A percentile compares a stretch with the other conserved stretches of the same genome.
phyloP scores from a whole-genome alignment of 2,113 vertebrate species.

The Python bivittatus region DNA sequence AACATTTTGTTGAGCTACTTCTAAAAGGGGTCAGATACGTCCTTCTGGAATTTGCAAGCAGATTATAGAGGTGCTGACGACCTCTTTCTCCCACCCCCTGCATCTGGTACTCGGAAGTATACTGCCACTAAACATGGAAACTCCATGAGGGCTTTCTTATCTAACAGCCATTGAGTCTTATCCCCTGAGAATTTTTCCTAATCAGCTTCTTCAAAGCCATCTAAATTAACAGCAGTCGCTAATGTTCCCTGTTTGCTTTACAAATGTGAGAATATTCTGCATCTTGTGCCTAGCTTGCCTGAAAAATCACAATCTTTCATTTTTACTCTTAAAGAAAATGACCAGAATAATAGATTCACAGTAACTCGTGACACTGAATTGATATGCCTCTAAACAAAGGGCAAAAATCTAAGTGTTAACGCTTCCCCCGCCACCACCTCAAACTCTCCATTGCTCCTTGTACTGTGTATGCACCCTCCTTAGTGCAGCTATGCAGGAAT shows the following conservation, averaged over 20 bases:
- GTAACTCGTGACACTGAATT: neutral
- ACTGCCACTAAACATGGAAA: neutral
- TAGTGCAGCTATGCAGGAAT: constrained; percentile 75
- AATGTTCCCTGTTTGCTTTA: neutral
- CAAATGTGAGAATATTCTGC: neutral
- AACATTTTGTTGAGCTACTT: neutral
- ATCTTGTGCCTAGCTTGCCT: neutral
- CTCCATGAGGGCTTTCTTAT: neutral
- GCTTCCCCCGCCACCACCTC: neutral
- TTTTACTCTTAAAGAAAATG: neutral
- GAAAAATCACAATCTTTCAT: neutral
- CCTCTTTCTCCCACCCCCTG: neutral
- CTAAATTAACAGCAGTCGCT: neutral
- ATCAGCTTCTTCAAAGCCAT: neutral
- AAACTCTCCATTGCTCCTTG: neutral
- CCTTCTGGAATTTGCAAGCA: neutral
- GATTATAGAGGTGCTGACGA: neutral
- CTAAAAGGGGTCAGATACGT: neutral
- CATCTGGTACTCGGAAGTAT: neutral
- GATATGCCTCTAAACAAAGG: constrained; percentile 43
- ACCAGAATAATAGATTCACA: neutral
- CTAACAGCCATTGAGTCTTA: neutral
- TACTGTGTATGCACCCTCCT: constrained; percentile 59
- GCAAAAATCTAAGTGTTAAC: constrained; percentile 35
- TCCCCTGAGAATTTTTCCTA: neutral